Percentiles rank a stretch among this genome's conserved stretches.
These are phyloP conservation scores for Ceratosolen fusciceps DNA, from an alignment of 1,140 invertebrate genomes.

Conservation along the genomic window DNA sequence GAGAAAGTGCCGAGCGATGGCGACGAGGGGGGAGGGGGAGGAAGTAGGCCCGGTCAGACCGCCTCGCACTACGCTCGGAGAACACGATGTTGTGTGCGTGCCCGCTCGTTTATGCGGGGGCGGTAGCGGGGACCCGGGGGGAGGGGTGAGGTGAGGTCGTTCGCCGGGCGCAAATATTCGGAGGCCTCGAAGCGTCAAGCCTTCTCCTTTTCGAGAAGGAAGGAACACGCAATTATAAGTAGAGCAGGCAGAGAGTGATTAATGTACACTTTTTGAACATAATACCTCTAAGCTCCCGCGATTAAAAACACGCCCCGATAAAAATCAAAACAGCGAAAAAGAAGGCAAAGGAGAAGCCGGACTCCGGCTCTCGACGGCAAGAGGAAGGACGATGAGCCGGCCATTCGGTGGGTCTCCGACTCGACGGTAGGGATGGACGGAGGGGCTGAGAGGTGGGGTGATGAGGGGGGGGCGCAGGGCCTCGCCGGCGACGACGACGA, in stretches of 20 bases:
- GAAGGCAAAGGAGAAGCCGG: not conserved
- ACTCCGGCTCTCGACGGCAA: too few relatives aligned
- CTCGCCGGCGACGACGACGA: not conserved
- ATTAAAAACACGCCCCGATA: constrained; percentile 44
- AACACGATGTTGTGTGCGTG: too few relatives aligned
- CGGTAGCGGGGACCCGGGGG: not conserved
- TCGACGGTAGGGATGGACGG: not conserved
- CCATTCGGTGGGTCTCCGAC: not conserved
- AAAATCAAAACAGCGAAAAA: constrained; percentile 42
- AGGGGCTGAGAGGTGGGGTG: not conserved
- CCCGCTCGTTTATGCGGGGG: too few relatives aligned
- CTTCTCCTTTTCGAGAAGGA: not conserved
- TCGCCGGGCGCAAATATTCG: constrained; percentile 11
- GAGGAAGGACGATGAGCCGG: not conserved
- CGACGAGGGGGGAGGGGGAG: not conserved
- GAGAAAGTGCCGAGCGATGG: not conserved
- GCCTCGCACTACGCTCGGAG: too few relatives aligned
- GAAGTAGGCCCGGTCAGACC: too few relatives aligned
- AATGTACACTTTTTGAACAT: constrained; percentile 35
- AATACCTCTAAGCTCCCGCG: constrained; percentile 44
- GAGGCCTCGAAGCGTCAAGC: not conserved
- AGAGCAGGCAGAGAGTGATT: constrained; percentile 34
- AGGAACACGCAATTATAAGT: constrained; percentile 41
- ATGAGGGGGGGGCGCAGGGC: too few relatives aligned
- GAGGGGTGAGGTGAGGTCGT: not conserved